Evolutionary conservation across 2,797 vertebrate species (phyloP), one percentile per base, ranked within the genome.

Genomic region (Sebastes elongatus): DNA sequence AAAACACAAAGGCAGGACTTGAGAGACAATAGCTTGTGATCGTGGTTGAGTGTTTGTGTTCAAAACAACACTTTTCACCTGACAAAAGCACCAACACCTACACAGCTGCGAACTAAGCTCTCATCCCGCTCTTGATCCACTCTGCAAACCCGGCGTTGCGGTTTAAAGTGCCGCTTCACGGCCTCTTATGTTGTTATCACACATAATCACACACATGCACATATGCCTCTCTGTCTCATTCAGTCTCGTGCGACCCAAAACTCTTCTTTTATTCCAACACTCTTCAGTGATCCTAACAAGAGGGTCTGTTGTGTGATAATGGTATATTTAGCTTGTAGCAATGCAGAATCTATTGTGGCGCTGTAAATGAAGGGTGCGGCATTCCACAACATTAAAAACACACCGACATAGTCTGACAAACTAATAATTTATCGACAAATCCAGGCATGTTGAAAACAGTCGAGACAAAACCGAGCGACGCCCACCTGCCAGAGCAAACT

Each of bases 51-150:
- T 87, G 90, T 90, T 93, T 94, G 87, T 88, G 86, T 86, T 90
- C 83, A 88, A 92, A 93, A 90, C 90, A 93, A 89, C 87, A 92
- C 86, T 89, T 91, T 84, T 89, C 86, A 82, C 82, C 92, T 53
- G 78, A 92, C 87, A 86, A 91, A 92, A 89, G 88, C 89, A 78
- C 70, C 74, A 28, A 84, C 90, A 32, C 93, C 91, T 86, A 93
- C 94, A 52, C 85, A 77, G 87, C 86, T 33, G 71, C 66, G 18
- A 85, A 78, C 88, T 71, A 52, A 82, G 78, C 92, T 75, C 84
- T 87, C 88, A 81, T 63, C 77, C 60, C 20, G 74, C 91, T 91
- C 91, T 91, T 46, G 62, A 93, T 63, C 87, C 86, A 68, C 91
- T 91, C 73, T 52, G 80, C 70, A 62, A 81, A 76, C 52, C 62